Base-by-base conservation (phyloP, 2,888 invertebrate species). In the Sussaba pulchella region DNA sequence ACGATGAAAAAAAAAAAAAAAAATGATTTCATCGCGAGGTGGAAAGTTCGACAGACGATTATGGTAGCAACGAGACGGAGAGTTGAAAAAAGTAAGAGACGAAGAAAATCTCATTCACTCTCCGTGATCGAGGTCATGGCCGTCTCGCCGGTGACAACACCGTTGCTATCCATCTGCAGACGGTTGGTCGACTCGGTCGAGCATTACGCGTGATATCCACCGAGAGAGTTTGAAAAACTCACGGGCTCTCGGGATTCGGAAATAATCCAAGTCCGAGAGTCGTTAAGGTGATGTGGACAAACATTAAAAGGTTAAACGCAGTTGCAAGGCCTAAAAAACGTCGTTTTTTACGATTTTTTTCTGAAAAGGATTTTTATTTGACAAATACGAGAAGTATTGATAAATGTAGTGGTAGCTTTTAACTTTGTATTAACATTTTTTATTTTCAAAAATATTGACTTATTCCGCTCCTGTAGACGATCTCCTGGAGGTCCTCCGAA, bases 41-140 rank as follows among this genome's bases (percentile, higher is more conserved):
- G 39, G 39, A 39, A 8, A 39, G 39, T 39, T 39, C 39, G 26
- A 12, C n/a, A 4, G 24, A 26, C 52, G 52, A 52, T 21, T 2
- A 52, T n/a, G 52, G 12, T 12, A 50, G 4, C 21, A 26, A 52
- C 14, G 31, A 1, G 0, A 31, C n/a, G 17, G 66, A 36, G 59
- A 61, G 45, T 50, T 19, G 52, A 26, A 61, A 43, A 59, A 9
- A 72, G 43, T 31, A 41, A 39, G 12, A 50, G 26, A 61, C 24
- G 43, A 64, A 52, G n/a, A 21, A 43, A 81, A 59, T 69, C 74
- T 79, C 81, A 77, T 82, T 82, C 77, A 74, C 77, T 70, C 36
- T 70, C 66, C 50, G 74, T 45, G 78, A 83, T 83, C 79, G 83
- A 71, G 83, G 83, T 83, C 83, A 83, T 78, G 83, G 83, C 67